Evolutionary conservation across 2,888 invertebrate species (phyloP).

Genomic region (Cancer borealis): DNA sequence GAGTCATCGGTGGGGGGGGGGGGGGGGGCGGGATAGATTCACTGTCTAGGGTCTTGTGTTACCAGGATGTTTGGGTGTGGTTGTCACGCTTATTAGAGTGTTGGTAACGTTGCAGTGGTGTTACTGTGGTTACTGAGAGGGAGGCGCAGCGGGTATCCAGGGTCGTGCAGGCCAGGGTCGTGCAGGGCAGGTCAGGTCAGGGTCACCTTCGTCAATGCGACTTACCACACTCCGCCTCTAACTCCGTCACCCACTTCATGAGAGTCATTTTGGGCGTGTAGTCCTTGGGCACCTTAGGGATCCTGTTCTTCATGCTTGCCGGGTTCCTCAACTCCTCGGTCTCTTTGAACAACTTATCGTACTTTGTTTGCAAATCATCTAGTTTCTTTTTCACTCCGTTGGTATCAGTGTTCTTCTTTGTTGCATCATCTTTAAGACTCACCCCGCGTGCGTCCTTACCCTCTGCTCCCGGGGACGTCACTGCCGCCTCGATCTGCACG

Average conservation of each 20-base stretch:
- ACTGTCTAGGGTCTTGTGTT: not conserved
- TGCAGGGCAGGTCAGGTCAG: not conserved
- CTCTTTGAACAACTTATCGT: conserved; percentile 83
- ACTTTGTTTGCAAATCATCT: conserved; percentile 80
- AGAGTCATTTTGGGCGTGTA: conserved; percentile 87
- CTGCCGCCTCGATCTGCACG: conserved; percentile 60
- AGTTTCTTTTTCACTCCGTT: conserved; percentile 82
- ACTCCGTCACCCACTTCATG: conserved; percentile 91
- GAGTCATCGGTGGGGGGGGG: no score
- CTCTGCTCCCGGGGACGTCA: not conserved
- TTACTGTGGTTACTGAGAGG: not conserved
- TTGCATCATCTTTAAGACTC: conserved; percentile 83
- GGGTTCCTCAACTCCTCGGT: conserved; percentile 85
- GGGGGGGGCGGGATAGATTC: not conserved
- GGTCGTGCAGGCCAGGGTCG: not conserved
- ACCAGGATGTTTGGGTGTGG: conserved; percentile 61
- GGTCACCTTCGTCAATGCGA: conserved; percentile 12
- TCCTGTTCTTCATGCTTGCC: conserved; percentile 85
- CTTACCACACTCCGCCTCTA: conserved; percentile 91
- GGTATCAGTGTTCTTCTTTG: conserved; percentile 83
- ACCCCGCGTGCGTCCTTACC: conserved; percentile 61
- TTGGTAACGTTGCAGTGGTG: not conserved
- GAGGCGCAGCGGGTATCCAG: not conserved
- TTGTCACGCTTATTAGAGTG: conserved; percentile 33
- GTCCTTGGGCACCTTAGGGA: conserved; percentile 88